Conservation (phyloP, 2,113 vertebrate species). For the Chlamydotis undulata region DNA sequence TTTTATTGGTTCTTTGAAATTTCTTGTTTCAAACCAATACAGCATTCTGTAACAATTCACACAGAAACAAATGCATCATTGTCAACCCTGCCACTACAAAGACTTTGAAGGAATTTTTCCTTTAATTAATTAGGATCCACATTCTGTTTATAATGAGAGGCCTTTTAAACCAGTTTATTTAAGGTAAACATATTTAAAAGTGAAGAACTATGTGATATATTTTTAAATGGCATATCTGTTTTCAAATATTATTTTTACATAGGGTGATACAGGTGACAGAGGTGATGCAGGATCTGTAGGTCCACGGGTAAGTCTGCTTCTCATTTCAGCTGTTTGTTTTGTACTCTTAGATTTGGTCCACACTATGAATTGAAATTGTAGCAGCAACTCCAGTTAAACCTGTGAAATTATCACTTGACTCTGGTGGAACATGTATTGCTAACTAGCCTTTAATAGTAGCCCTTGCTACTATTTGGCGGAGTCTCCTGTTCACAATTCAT, state of each 20-base stretch:
- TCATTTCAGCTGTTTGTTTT: neutral
- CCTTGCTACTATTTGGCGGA: neutral
- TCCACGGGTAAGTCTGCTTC: conserved; percentile 80
- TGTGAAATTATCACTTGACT: neutral
- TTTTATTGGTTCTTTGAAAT: neutral
- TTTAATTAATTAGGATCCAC: neutral
- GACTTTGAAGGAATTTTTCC: neutral
- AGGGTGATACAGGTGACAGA: conserved; percentile 92
- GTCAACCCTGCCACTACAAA: neutral
- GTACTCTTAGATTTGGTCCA: neutral
- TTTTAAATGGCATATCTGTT: neutral
- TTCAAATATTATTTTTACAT: conserved; percentile 22
- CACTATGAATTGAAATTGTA: neutral
- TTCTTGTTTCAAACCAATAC: neutral
- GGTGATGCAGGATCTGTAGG: conserved; percentile 86
- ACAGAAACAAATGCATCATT: neutral
- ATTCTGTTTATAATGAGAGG: neutral
- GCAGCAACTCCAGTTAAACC: neutral
- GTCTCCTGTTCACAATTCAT: neutral
- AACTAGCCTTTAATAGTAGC: neutral
- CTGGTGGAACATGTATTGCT: neutral
- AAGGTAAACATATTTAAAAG: neutral
- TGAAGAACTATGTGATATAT: neutral
- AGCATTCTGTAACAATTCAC: neutral
- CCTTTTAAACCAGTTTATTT: neutral